phyloP scores from a whole-genome alignment of 2,797 vertebrate genomes.

The Acipenser transmontanus region DNA sequence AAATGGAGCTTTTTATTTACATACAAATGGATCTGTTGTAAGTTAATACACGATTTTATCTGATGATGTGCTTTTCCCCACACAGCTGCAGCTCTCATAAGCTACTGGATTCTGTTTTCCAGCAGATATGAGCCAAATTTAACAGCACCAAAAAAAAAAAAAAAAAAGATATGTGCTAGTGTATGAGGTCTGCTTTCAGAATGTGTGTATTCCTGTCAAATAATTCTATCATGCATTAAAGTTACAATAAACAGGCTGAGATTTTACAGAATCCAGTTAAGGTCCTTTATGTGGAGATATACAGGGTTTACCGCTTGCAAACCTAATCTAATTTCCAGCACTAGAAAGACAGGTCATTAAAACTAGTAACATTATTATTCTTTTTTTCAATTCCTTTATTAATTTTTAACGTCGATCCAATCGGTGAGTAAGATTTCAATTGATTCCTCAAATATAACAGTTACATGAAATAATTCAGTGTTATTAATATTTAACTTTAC shows the following conservation, averaged over 20 bases:
- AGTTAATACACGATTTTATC: neutral
- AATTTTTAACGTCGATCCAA: too few species aligned
- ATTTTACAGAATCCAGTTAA: neutral
- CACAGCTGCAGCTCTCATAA: neutral
- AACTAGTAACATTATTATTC: too few species aligned
- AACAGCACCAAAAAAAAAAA: neutral
- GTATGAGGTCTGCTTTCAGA: neutral
- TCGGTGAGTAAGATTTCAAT: too few species aligned
- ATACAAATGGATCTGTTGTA: neutral
- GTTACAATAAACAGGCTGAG: neutral
- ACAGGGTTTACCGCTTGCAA: too few species aligned
- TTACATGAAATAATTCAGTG: too few species aligned
- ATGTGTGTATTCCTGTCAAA: neutral
- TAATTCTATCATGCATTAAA: neutral
- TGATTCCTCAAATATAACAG: too few species aligned
- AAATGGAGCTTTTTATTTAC: neutral
- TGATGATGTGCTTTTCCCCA: neutral
- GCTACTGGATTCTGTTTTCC: neutral
- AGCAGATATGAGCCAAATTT: slow-evolving; percentile 1
- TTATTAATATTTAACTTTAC: too few species aligned
- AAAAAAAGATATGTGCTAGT: neutral
- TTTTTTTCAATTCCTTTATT: too few species aligned
- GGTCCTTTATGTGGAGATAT: too few species aligned
- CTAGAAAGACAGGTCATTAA: too few species aligned
- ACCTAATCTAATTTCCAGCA: too few species aligned